Evolutionary conservation across 2,888 invertebrate species (phyloP).

Genomic region (Abrostola tripartita): DNA sequence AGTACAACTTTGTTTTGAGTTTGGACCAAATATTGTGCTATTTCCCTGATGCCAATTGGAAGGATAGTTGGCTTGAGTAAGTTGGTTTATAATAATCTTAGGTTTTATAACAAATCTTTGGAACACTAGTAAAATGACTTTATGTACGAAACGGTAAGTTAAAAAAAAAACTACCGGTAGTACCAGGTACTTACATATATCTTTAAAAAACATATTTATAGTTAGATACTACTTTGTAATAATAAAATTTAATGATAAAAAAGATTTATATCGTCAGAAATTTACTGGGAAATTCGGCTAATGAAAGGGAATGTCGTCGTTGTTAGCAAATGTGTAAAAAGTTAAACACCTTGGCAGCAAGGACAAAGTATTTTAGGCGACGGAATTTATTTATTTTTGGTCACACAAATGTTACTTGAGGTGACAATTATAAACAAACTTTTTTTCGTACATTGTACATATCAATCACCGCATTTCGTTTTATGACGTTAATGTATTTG

Average conservation of each 20-base stretch:
- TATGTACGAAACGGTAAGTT: neutral
- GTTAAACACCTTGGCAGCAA: slow-evolving; percentile 37
- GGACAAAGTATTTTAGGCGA: slow-evolving; percentile 30
- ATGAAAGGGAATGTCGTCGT: slow-evolving; percentile 18
- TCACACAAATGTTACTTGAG: slow-evolving; percentile 32
- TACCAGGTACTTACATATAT: no score
- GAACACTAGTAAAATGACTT: neutral
- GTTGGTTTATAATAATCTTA: slow-evolving; percentile 57
- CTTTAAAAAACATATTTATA: no score
- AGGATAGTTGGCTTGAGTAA: slow-evolving; percentile 94
- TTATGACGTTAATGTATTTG: slow-evolving; percentile 11
- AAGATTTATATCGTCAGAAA: no score
- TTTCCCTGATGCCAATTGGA: slow-evolving; percentile 94
- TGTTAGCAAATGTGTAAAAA: slow-evolving; percentile 2
- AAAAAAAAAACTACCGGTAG: neutral
- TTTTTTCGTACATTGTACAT: neutral
- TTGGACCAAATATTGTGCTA: slow-evolving; percentile 94
- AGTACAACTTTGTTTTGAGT: slow-evolving; percentile 93
- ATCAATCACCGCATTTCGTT: slow-evolving; percentile 13
- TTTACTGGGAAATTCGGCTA: no score
- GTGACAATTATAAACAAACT: slow-evolving; percentile 16
- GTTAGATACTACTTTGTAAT: no score
- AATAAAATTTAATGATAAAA: no score
- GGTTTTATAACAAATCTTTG: neutral
- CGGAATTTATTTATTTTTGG: slow-evolving; percentile 29